These are phyloP conservation scores for Oxygymnocypris stewartii DNA, from an alignment of 2,113 vertebrate genomes.

Conservation along the genomic window DNA sequence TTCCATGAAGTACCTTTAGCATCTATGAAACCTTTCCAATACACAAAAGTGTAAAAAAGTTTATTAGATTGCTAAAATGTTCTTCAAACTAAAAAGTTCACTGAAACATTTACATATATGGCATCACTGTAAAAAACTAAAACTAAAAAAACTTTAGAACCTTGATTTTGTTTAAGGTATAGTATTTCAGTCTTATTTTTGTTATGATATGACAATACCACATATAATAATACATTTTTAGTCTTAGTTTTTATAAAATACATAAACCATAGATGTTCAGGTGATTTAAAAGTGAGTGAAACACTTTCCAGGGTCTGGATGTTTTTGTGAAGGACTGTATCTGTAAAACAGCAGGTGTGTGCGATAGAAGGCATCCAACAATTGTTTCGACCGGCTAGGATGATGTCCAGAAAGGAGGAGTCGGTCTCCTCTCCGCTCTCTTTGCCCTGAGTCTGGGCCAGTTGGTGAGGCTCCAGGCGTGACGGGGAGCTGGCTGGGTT, in stretches of 20 bases:
- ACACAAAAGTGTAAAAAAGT: no score
- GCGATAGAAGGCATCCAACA: slow-evolving; percentile 14
- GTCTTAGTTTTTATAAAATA: background rate
- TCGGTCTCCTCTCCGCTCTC: slow-evolving; percentile 1
- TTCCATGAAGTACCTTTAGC: no score
- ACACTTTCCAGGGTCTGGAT: background rate
- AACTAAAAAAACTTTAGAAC: no score
- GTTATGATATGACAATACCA: background rate
- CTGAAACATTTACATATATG: no score
- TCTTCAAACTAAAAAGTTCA: no score
- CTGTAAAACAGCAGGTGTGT: slow-evolving; percentile 32
- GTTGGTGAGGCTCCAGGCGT: slow-evolving; percentile 41
- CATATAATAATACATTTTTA: background rate
- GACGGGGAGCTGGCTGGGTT: slow-evolving; percentile 40
- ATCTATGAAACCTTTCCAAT: no score
- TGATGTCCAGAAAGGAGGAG: slow-evolving; percentile 34
- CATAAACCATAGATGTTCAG: background rate
- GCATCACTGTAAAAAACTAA: no score
- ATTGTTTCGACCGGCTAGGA: slow-evolving; percentile 9
- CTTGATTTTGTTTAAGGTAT: no score
- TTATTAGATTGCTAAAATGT: no score
- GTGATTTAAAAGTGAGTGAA: background rate
- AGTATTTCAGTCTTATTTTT: background rate
- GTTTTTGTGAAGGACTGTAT: background rate
- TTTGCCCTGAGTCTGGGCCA: slow-evolving; percentile 22